Evolutionary conservation across 2,888 invertebrate genomes (phyloP).

Genomic region (Chromoteleia sp.): DNA sequence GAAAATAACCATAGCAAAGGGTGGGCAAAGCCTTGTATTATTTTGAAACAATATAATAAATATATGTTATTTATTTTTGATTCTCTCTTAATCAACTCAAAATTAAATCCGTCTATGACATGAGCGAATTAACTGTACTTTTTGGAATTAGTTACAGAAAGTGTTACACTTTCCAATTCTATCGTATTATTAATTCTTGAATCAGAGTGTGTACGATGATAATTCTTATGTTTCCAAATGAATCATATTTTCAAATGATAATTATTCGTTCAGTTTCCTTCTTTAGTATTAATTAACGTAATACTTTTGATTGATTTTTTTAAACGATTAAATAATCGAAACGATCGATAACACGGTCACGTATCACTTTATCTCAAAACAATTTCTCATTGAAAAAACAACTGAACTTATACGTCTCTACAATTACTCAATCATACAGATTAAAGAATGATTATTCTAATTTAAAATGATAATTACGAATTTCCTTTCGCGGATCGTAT

Average conservation of each 20-base stretch:
- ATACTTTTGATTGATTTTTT: neutral
- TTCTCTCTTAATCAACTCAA: too few species aligned
- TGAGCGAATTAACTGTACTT: too few species aligned
- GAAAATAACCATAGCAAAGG: too few species aligned
- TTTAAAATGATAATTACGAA: conserved; percentile 46
- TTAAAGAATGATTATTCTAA: conserved; percentile 26
- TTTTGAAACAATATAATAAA: too few species aligned
- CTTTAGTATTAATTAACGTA: neutral
- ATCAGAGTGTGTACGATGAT: conserved; percentile 10
- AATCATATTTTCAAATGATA: too few species aligned
- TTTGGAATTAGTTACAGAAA: too few species aligned
- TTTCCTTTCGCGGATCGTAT: conserved; percentile 28
- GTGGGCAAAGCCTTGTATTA: too few species aligned
- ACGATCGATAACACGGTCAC: neutral
- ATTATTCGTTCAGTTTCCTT: too few species aligned
- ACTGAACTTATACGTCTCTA: neutral
- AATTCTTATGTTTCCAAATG: neutral
- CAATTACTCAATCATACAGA: conserved; percentile 46
- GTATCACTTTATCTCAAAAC: neutral
- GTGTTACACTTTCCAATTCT: neutral
- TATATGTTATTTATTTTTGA: too few species aligned
- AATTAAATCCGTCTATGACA: too few species aligned
- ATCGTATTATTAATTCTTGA: conserved; percentile 24
- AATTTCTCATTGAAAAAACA: neutral
- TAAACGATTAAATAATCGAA: neutral